Conservation (phyloP, 1,140 invertebrate species). For the Branchinecta lynchi region DNA sequence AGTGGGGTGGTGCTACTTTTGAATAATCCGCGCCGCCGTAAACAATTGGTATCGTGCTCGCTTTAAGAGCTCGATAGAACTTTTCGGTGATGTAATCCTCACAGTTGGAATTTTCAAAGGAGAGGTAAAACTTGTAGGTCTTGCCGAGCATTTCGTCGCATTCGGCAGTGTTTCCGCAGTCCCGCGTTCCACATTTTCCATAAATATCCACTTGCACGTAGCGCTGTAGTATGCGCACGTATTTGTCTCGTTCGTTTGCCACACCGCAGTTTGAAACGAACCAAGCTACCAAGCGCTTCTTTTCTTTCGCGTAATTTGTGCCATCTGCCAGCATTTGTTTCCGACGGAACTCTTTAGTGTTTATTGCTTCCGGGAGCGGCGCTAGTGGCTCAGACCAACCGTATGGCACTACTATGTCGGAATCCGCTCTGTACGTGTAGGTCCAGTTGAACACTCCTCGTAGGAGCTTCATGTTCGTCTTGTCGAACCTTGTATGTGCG, state of each 20-base stretch:
- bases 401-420: constrained; percentile 31
- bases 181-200: constrained; percentile 11
- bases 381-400: constrained; percentile 22
- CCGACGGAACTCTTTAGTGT: no score
- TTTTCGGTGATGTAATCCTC: constrained; percentile 28
- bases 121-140: constrained; percentile 26
- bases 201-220: constrained; percentile 23
- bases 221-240: constrained; percentile 32
- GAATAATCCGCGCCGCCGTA: constrained; percentile 24
- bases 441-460: constrained; percentile 33
- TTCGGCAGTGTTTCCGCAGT: not conserved
- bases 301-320: constrained; percentile 13
- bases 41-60: constrained; percentile 23
- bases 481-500: not conserved
- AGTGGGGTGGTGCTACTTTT: constrained; percentile 27
- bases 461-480: not conserved
- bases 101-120: constrained; percentile 24
- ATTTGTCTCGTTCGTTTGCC: constrained; percentile 31
- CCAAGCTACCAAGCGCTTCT: constrained; percentile 31
- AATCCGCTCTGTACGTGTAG: constrained; percentile 32
- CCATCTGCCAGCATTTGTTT: no score
- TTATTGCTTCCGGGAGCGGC: no score
- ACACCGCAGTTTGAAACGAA: constrained; percentile 37
- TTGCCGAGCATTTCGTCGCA: constrained; percentile 24
- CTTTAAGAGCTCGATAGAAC: constrained; percentile 19